A percentile compares a stretch with the other conserved stretches of the same genome.
These are phyloP conservation scores for Notarius quadriscutis DNA, from an alignment of 2,113 vertebrate genomes.

Conservation along the genomic window DNA sequence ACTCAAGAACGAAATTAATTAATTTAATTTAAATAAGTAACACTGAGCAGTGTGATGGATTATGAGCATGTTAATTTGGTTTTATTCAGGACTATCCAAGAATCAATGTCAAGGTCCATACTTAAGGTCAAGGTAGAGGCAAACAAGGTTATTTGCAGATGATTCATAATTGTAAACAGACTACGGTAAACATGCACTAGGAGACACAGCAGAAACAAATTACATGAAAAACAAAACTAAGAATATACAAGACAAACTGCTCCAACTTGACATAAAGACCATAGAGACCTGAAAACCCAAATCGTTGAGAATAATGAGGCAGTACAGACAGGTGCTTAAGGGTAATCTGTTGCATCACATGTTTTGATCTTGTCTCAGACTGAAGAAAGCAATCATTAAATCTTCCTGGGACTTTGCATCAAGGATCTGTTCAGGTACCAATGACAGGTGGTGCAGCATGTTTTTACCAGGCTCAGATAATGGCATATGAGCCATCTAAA, in stretches of 20 bases:
- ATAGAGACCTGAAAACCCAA: background rate
- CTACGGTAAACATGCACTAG: background rate
- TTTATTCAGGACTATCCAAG: background rate
- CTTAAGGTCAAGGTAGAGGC: background rate
- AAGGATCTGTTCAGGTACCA: constrained; percentile 3
- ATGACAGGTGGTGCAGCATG: background rate
- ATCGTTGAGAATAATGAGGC: constrained; percentile 6
- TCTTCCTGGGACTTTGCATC: constrained; percentile 12
- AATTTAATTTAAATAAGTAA: background rate
- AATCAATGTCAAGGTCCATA: background rate
- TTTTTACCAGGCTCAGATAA: background rate
- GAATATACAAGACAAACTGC: background rate
- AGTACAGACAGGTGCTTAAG: background rate
- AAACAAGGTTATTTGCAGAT: background rate
- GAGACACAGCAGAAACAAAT: background rate
- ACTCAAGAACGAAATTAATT: background rate
- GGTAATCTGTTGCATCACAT: constrained; percentile 21
- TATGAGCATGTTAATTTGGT: background rate
- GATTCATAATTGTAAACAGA: background rate
- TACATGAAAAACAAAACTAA: background rate
- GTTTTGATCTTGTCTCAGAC: background rate
- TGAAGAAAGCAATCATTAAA: background rate
- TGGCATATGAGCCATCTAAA: background rate
- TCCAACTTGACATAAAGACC: background rate
- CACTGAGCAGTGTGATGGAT: background rate